Base-by-base conservation (phyloP, 2,113 vertebrate genomes). In the Leptocoma aspasia region DNA sequence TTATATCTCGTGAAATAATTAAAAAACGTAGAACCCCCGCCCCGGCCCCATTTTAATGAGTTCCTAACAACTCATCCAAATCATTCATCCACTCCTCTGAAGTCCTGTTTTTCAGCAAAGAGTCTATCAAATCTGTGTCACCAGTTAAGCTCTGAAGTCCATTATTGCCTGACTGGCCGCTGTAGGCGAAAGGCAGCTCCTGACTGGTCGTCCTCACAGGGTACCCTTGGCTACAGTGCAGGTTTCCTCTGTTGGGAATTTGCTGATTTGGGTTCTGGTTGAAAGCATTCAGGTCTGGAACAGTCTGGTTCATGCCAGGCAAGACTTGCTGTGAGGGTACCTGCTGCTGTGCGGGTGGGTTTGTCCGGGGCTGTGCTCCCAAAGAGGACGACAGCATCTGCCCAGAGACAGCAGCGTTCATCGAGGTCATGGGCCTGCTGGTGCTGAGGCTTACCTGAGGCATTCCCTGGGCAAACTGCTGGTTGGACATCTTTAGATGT, bases 1-100 rank as follows among this genome's bases (percentile, higher is more conserved):
- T 96, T 94, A 22, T 94, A 92, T 96, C 85, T 96, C 90, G 95
- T 90, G 92, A 97, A 96, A 96, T 96, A 92, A 92, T 94, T 92
- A 95, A 98, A 82, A 91, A 93, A 92, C 69, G 56, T 65, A 89
- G 61, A 76, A 93, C 75, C 63, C 96, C 72, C 30, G 10, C 27
- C 64, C 76, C 53, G 1, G 82, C 57, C 82, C 79, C 33, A 22
- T 87, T 97, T 96, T 95, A 99, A 97, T 99, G 99, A 95, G 98
- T 98, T 91, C 99, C 99, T 77, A 99, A 97, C 84, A 99, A 98
- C 73, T 99, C 99, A 11, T 99, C 99, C 97, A 99, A 97, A 77
- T 99, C 99, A 24, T 98, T 99, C 98, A 99, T 99, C 99, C 99
- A 99, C 94, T 99, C 99, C 97, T 99, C 99, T 3, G 99, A 98